Percentiles rank a stretch among this genome's conserved stretches.
Conservation (phyloP, 1,140 invertebrate genomes). For the Glossosoma conforme region DNA sequence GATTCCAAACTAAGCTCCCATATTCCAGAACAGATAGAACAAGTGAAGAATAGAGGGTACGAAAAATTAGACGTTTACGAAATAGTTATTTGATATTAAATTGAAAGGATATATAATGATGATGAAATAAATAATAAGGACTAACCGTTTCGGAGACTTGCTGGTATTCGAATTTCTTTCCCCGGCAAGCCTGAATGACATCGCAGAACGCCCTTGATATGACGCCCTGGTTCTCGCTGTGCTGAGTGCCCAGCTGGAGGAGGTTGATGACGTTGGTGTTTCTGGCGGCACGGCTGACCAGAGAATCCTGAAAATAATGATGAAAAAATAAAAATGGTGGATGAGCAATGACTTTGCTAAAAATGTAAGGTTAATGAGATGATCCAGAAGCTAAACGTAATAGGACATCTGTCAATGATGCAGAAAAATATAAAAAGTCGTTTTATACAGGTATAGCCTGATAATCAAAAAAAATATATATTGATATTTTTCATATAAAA, state of each 20-base stretch:
- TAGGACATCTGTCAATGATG: constrained; percentile 13
- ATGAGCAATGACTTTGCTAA: neutral
- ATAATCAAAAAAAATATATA: too few species aligned
- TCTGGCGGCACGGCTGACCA: constrained; percentile 50
- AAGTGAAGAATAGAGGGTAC: too few species aligned
- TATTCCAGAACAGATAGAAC: too few species aligned
- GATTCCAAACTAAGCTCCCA: too few species aligned
- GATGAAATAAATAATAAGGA: too few species aligned
- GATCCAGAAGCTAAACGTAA: neutral
- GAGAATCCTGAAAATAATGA: constrained; percentile 52
- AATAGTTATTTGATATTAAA: too few species aligned
- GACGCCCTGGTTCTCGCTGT: constrained; percentile 49
- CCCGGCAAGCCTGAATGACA: constrained; percentile 53
- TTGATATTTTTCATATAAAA: too few species aligned
- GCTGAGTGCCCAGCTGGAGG: constrained; percentile 54
- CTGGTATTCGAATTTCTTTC: constrained; percentile 58
- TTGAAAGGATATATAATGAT: constrained; percentile 9
- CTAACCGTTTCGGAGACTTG: constrained; percentile 57
- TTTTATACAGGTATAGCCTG: too few species aligned
- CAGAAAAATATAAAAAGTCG: too few species aligned
- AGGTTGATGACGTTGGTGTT: constrained; percentile 58
- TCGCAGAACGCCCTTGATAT: constrained; percentile 58
- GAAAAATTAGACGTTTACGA: too few species aligned
- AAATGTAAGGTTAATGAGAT: neutral
- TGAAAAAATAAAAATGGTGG: constrained; percentile 6